A percentile compares a stretch with the other conserved stretches of the same genome.
Conservation (phyloP, 2,888 invertebrate species). For the Periphyllus acericola region DNA sequence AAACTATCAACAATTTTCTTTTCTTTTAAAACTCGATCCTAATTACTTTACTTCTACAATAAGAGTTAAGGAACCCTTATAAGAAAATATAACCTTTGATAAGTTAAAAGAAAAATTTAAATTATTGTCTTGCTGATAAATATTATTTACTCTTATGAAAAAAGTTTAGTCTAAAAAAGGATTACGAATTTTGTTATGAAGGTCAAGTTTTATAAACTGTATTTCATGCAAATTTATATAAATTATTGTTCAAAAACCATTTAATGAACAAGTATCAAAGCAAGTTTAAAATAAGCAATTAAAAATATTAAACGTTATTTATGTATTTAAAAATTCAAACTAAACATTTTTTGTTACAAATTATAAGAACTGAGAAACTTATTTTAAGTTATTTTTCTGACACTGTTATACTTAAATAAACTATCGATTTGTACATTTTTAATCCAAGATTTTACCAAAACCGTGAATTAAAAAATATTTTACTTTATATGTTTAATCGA, state of each 20-base stretch:
- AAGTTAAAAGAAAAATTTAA: too few relatives aligned
- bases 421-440: background rate
- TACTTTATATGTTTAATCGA: background rate
- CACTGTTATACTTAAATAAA: background rate
- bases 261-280: background rate
- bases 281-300: background rate
- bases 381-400: constrained; percentile 5
- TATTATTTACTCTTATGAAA: background rate
- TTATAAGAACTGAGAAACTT: background rate
- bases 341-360: background rate
- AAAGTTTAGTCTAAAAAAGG: background rate
- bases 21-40: too few relatives aligned
- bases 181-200: background rate
- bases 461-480: background rate
- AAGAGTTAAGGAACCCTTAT: too few relatives aligned
- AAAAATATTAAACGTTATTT: background rate
- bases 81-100: too few relatives aligned
- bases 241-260: background rate
- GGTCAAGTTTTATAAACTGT: background rate
- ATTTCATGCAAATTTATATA: background rate
- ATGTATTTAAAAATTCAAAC: background rate
- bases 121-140: too few relatives aligned
- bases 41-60: too few relatives aligned
- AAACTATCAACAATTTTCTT: too few relatives aligned
- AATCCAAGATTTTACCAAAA: background rate